phyloP scores from a whole-genome alignment of 2,797 vertebrate species.

The Pipistrellus nathusii region DNA sequence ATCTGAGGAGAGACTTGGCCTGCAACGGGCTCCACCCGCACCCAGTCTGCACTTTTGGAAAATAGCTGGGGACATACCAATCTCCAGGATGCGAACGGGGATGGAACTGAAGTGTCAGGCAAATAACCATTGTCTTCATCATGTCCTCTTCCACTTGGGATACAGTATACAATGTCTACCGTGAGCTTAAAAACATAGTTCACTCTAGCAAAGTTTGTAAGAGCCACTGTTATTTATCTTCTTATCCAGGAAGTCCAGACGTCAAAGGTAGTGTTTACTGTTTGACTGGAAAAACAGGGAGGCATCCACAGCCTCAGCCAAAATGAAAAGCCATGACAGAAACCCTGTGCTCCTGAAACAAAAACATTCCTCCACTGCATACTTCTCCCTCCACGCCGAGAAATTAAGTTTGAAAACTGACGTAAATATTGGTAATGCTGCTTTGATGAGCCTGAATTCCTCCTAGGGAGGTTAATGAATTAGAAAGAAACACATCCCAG shows the following conservation, averaged over 20 bases:
- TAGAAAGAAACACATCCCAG: constrained; percentile 70
- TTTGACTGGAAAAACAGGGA: constrained; percentile 69
- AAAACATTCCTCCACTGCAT: constrained; percentile 71
- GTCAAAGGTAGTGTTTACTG: constrained; percentile 43
- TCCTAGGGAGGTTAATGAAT: constrained; percentile 67
- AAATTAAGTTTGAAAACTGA: constrained; percentile 80
- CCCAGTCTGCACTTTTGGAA: neutral
- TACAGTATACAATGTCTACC: neutral
- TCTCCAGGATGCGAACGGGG: neutral
- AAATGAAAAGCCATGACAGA: constrained; percentile 74
- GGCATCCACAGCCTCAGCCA: constrained; percentile 27
- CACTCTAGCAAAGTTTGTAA: neutral
- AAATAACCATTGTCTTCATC: neutral
- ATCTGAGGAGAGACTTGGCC: no score
- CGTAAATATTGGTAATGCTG: constrained; percentile 66
- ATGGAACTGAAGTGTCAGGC: no score
- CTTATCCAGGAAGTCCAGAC: constrained; percentile 40
- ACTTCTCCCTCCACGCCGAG: constrained; percentile 60
- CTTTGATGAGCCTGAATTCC: constrained; percentile 80
- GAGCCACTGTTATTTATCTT: constrained; percentile 55
- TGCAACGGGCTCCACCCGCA: neutral
- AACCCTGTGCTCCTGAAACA: constrained; percentile 66
- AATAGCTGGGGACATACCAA: neutral
- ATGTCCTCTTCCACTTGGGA: neutral
- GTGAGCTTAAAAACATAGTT: neutral